These are phyloP conservation scores for Pseudochirops cupreus DNA, from an alignment of 2,797 vertebrate genomes.

Conservation along the genomic window DNA sequence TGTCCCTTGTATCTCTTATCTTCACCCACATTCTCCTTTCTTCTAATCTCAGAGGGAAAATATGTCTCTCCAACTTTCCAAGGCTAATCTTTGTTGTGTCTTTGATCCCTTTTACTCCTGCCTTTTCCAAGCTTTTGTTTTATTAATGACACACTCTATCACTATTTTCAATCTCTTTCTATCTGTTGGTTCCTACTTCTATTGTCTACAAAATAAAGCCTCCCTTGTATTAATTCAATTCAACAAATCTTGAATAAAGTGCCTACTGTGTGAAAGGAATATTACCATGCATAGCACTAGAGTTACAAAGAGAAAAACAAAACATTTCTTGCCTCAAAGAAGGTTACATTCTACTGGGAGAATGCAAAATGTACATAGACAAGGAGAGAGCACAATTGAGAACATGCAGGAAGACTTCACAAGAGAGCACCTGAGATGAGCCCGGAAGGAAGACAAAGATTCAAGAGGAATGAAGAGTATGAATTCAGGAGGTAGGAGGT, in stretches of 20 bases:
- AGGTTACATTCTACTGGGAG: background rate
- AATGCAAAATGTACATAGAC: background rate
- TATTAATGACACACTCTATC: background rate
- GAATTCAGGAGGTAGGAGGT: background rate
- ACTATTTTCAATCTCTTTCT: background rate
- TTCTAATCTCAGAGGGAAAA: background rate
- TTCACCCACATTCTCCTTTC: background rate
- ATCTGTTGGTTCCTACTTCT: background rate
- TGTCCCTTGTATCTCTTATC: background rate
- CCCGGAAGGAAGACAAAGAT: background rate
- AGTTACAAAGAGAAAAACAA: background rate
- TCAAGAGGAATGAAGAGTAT: background rate
- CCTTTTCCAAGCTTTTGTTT: background rate
- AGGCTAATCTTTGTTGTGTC: background rate
- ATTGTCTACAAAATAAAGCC: background rate
- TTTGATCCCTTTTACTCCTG: background rate
- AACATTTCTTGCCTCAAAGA: background rate
- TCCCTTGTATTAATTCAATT: background rate
- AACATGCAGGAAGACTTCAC: background rate
- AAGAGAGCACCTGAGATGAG: background rate
- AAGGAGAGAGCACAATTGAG: background rate
- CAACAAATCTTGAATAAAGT: background rate
- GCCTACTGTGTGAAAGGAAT: background rate
- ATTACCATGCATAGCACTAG: background rate
- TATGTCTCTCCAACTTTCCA: background rate